Percentiles rank a stretch among this genome's conserved stretches.
Conservation (phyloP, 1,140 invertebrate species). For the Drosophila kurseongensis region DNA sequence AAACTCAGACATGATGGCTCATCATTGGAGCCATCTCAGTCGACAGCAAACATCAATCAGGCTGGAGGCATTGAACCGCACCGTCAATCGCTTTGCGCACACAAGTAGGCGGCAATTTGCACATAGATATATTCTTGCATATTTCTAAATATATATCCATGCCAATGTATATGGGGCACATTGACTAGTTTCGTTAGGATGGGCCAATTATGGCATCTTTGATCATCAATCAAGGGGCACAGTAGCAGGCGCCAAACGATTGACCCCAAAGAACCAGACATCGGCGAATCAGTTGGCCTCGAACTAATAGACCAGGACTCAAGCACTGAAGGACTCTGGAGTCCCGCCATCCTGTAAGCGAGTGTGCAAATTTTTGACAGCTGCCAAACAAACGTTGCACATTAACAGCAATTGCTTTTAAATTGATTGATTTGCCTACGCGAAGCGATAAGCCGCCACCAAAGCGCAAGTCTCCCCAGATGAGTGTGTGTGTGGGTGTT, state of each 20-base stretch:
- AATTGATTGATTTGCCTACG: conserved; percentile 79
- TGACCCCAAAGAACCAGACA: conserved; percentile 54
- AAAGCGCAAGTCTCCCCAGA: neutral
- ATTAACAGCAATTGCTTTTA: conserved; percentile 82
- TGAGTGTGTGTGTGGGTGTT: neutral
- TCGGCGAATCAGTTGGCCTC: conserved; percentile 41
- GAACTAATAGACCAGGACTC: conserved; percentile 54
- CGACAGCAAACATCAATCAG: conserved; percentile 56
- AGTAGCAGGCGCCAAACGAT: conserved; percentile 39
- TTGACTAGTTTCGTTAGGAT: conserved; percentile 26
- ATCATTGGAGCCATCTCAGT: conserved; percentile 31
- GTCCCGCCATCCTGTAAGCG: conserved; percentile 10
- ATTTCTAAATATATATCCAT: conserved; percentile 4
- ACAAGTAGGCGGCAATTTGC: conserved; percentile 21
- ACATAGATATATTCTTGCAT: conserved; percentile 3
- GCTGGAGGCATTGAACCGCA: conserved; percentile 16
- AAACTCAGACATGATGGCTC: conserved; percentile 31
- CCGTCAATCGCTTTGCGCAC: conserved; percentile 25
- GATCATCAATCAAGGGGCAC: conserved; percentile 48
- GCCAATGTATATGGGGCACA: neutral
- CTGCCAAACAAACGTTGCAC: conserved; percentile 80
- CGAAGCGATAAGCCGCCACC: conserved; percentile 52
- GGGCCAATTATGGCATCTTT: conserved; percentile 53
- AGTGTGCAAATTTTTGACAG: conserved; percentile 70
- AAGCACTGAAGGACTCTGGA: conserved; percentile 19